phyloP scores from a whole-genome alignment of 2,888 invertebrate genomes.

The Cheiracanthium punctorium region DNA sequence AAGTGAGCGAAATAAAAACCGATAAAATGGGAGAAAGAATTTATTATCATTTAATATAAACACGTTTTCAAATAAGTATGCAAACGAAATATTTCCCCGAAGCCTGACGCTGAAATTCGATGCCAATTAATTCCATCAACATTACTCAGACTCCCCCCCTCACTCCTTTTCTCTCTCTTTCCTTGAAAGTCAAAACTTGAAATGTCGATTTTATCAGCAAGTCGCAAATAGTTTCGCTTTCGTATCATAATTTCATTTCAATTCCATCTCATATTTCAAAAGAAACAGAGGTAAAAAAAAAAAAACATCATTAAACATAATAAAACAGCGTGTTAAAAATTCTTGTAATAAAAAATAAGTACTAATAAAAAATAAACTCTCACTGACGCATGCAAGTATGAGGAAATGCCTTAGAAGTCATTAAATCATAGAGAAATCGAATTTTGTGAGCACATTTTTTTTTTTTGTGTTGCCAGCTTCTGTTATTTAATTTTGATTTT shows the following conservation, averaged over 20 bases:
- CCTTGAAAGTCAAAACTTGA: too few species aligned
- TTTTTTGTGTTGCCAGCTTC: background rate
- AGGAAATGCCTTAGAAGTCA: constrained; percentile 6
- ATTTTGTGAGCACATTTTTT: background rate
- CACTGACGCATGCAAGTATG: background rate
- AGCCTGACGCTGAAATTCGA: background rate
- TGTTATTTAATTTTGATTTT: constrained; percentile 17
- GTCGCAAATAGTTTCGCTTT: background rate
- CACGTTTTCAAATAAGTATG: background rate
- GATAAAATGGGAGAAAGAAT: background rate
- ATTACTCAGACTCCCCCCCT: background rate
- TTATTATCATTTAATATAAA: background rate
- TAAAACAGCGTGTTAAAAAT: background rate
- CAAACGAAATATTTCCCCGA: background rate
- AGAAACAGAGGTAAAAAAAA: background rate
- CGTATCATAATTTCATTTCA: background rate
- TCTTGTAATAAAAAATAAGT: background rate
- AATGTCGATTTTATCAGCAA: constrained; percentile 7
- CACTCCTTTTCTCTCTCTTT: background rate
- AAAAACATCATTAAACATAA: too few species aligned
- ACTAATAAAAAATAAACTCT: background rate
- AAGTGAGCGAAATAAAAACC: background rate
- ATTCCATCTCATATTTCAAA: constrained; percentile 4
- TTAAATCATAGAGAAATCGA: constrained; percentile 8
- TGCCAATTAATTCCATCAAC: background rate